These are phyloP conservation scores for Elgonia sp. DNA, from an alignment of 2,888 invertebrate genomes.

Conservation along the genomic window DNA sequence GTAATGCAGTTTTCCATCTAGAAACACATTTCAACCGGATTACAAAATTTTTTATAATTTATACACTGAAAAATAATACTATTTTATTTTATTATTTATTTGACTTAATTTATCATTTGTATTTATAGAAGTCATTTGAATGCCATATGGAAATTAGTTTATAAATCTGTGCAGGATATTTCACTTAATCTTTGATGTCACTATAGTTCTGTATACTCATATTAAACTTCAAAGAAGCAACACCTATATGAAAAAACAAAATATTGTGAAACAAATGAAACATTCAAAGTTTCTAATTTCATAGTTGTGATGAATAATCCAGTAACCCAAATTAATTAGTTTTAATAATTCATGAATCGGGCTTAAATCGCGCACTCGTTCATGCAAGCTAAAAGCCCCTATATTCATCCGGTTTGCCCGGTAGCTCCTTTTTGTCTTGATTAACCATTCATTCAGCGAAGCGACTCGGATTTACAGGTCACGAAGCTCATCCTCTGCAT, in stretches of 20 bases:
- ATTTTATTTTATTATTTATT: too few relatives aligned
- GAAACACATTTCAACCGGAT: too few relatives aligned
- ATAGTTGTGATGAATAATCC: conserved; percentile 77
- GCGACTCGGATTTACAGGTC: conserved; percentile 75
- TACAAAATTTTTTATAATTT: too few relatives aligned
- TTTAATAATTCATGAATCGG: conserved; percentile 83
- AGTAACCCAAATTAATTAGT: conserved; percentile 82
- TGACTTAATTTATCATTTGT: too few relatives aligned
- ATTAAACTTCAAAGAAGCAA: conserved; percentile 25
- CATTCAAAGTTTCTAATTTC: conserved; percentile 62
- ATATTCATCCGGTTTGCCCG: conserved; percentile 70
- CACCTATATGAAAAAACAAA: conserved; percentile 33
- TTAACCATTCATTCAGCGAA: conserved; percentile 74
- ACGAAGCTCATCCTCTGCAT: conserved; percentile 72
- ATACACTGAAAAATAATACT: too few relatives aligned
- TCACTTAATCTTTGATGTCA: neutral
- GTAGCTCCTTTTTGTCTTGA: conserved; percentile 76
- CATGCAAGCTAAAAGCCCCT: conserved; percentile 69
- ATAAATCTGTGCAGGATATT: neutral
- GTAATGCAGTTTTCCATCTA: too few relatives aligned
- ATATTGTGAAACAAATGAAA: conserved; percentile 56
- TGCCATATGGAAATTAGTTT: neutral
- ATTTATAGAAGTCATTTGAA: too few relatives aligned
- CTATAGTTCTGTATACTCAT: neutral
- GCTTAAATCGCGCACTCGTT: conserved; percentile 72